A percentile compares a stretch with the other conserved stretches of the same genome.
Evolutionary conservation across 1,140 invertebrate genomes (phyloP).

Genomic region (Ceratosolen fusciceps): DNA sequence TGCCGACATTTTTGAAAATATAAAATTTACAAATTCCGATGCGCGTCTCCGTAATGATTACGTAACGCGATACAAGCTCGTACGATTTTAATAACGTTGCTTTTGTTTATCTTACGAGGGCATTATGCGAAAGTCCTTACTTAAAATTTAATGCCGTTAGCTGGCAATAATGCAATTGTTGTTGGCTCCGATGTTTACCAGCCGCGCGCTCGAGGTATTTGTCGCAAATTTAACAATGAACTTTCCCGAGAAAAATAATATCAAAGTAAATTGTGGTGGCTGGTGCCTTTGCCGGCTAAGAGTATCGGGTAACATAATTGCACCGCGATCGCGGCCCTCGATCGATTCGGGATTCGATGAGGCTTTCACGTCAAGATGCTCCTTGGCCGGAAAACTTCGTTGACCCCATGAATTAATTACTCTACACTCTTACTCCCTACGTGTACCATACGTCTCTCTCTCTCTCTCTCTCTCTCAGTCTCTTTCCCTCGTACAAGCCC

Average conservation of each 20-base stretch:
- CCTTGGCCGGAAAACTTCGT: slow-evolving; percentile 19
- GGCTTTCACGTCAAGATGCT: slow-evolving; percentile 17
- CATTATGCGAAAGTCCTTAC: neutral
- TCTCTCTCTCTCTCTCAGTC: too few species aligned
- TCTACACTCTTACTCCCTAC: too few species aligned
- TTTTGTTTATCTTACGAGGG: neutral
- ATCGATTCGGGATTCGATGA: neutral
- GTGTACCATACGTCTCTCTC: too few species aligned
- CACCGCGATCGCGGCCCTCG: neutral
- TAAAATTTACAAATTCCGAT: neutral
- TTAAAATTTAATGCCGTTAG: neutral
- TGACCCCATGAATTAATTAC: slow-evolving; percentile 19
- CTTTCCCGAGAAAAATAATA: neutral
- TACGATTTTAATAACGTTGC: neutral
- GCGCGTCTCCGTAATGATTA: neutral
- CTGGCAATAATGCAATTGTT: neutral
- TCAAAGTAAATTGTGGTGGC: neutral
- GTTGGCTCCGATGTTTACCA: neutral
- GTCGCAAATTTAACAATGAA: neutral
- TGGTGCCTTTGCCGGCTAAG: neutral
- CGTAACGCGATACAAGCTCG: neutral
- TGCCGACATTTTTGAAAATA: neutral
- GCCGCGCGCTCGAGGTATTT: neutral
- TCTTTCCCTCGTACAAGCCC: too few species aligned
- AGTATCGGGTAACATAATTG: neutral